Percentiles rank a stretch among this genome's conserved stretches.
Evolutionary conservation across 2,888 invertebrate species (phyloP).

Genomic region (Tupiocoris notatus): DNA sequence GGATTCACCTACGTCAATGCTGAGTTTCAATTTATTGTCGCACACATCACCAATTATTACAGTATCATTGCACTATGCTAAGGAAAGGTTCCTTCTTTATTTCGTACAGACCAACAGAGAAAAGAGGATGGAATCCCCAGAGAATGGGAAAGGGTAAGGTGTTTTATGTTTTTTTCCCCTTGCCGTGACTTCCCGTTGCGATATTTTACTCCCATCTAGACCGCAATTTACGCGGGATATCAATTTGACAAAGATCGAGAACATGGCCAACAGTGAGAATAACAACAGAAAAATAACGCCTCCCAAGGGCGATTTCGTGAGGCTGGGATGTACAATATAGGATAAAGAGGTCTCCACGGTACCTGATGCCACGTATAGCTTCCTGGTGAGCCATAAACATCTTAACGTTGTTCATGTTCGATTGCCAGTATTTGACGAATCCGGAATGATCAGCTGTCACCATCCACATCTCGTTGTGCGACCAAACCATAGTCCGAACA

Average conservation of each 20-base stretch:
- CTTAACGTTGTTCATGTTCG: conserved; percentile 99
- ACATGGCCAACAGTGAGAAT: too few relatives aligned
- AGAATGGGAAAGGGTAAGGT: too few relatives aligned
- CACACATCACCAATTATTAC: background rate
- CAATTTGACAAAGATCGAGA: too few relatives aligned
- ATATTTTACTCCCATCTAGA: too few relatives aligned
- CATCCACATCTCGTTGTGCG: conserved; percentile 99
- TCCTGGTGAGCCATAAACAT: conserved; percentile 99
- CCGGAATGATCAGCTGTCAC: conserved; percentile 98
- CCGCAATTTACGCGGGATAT: too few relatives aligned
- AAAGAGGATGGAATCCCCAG: too few relatives aligned
- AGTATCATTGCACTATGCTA: background rate
- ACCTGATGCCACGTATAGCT: conserved; percentile 97
- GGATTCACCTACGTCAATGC: background rate
- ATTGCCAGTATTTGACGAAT: conserved; percentile 99
- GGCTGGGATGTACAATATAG: too few relatives aligned
- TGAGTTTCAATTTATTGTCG: background rate
- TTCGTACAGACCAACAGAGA: background rate
- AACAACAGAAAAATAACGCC: too few relatives aligned
- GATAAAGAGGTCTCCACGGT: conserved; percentile 52
- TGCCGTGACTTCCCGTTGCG: too few relatives aligned
- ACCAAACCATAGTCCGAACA: conserved; percentile 99
- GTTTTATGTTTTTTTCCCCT: too few relatives aligned
- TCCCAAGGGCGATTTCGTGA: too few relatives aligned
- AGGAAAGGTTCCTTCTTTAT: background rate